These are phyloP conservation scores for Gila orcuttii DNA, from an alignment of 2,113 vertebrate species.

Conservation along the genomic window DNA sequence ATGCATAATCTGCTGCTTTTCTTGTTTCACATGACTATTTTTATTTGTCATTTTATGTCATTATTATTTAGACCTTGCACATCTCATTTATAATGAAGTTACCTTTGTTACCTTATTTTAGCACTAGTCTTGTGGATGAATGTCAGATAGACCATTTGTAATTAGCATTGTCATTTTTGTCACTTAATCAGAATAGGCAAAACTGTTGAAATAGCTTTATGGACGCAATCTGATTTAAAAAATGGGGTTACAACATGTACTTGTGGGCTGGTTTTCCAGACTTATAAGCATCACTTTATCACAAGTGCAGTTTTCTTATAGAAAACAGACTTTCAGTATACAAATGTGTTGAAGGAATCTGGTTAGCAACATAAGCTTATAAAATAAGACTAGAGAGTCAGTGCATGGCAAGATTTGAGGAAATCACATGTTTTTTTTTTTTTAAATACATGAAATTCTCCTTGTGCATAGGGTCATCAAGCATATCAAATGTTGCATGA, in stretches of 20 bases:
- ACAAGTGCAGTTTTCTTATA: slow-evolving; percentile 6
- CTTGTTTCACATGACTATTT: not conserved
- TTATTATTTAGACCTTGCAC: slow-evolving; percentile 34
- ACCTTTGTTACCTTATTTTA: not conserved
- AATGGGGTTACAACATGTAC: not conserved
- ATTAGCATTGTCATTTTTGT: slow-evolving; percentile 21
- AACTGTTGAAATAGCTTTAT: not conserved
- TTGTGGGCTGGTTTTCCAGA: not conserved
- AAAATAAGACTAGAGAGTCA: not conserved
- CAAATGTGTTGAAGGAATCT: not conserved
- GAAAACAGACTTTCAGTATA: not conserved
- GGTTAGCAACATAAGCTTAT: not conserved
- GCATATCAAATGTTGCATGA: slow-evolving; percentile 12
- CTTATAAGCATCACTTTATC: not conserved
- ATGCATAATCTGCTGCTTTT: not conserved
- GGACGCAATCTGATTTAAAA: not conserved
- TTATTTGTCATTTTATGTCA: too few species aligned
- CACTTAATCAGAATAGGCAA: slow-evolving; percentile 1
- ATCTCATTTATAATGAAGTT: slow-evolving; percentile 14
- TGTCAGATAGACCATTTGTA: slow-evolving; percentile 9
- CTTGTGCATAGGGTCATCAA: slow-evolving; percentile 1
- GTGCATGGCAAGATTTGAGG: not conserved
- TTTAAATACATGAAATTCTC: not conserved
- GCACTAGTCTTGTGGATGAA: not conserved
- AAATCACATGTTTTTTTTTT: slow-evolving; percentile 13